A percentile compares a stretch with the other conserved stretches of the same genome.
These are phyloP conservation scores for Drosophila sulfurigaster DNA, from an alignment of 1,140 invertebrate species.

Conservation along the genomic window DNA sequence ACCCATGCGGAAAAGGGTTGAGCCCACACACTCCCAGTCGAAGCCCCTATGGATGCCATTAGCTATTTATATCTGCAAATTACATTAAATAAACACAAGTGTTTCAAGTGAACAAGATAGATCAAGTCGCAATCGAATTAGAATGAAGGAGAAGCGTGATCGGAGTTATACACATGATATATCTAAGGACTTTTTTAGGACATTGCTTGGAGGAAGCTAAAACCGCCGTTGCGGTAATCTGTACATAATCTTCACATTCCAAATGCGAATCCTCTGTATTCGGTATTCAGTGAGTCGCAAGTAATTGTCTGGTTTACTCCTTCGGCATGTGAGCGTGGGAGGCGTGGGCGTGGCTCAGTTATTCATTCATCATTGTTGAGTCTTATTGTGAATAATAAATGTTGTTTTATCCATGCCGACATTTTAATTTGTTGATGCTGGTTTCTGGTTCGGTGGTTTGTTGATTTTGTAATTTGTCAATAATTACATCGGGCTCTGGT, in stretches of 20 bases:
- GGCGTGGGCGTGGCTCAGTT: slow-evolving; percentile 27
- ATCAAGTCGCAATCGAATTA: not conserved
- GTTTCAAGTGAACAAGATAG: not conserved
- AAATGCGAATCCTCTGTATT: not conserved
- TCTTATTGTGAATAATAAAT: slow-evolving; percentile 68
- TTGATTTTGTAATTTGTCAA: slow-evolving; percentile 74
- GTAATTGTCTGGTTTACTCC: slow-evolving; percentile 47
- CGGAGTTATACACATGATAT: not conserved
- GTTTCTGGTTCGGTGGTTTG: slow-evolving; percentile 66
- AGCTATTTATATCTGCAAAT: slow-evolving; percentile 20
- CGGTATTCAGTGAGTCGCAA: slow-evolving; percentile 13
- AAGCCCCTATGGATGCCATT: slow-evolving; percentile 14
- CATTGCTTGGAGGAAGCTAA: not conserved
- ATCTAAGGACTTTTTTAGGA: slow-evolving; percentile 11
- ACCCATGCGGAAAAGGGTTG: slow-evolving; percentile 13
- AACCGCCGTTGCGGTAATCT: slow-evolving; percentile 49
- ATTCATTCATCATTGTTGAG: slow-evolving; percentile 66
- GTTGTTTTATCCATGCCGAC: slow-evolving; percentile 65
- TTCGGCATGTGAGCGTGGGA: slow-evolving; percentile 9
- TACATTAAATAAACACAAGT: slow-evolving; percentile 15
- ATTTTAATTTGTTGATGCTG: slow-evolving; percentile 72
- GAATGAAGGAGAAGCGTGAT: not conserved
- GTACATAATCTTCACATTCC: slow-evolving; percentile 42
- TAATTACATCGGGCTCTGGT: slow-evolving; percentile 59
- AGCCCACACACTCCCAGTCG: not conserved